Percentiles rank a stretch among this genome's conserved stretches.
phyloP scores from a whole-genome alignment of 2,797 vertebrate species.

The Coracias cyanogaster region DNA sequence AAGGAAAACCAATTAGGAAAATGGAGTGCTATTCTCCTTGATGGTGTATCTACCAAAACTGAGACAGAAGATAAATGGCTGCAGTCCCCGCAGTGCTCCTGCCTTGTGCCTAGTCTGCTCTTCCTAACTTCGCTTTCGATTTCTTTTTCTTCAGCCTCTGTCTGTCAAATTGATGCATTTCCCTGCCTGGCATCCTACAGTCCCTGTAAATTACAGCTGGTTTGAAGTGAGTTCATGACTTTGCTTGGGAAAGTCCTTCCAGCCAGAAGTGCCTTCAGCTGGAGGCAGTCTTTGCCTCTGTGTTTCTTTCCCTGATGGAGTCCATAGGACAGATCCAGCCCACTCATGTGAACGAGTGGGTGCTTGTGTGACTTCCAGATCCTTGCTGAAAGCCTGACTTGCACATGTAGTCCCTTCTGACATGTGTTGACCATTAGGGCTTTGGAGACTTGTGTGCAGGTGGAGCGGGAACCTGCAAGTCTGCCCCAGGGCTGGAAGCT shows the following conservation, averaged over 20 bases:
- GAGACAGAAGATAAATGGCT: neutral
- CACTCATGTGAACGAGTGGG: fast-evolving
- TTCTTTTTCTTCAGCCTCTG: slow-evolving; percentile 25
- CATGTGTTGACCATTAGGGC: neutral
- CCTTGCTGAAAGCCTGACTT: neutral
- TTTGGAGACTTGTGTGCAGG: neutral
- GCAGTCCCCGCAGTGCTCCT: neutral
- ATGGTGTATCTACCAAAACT: slow-evolving; percentile 11
- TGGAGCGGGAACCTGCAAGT: neutral
- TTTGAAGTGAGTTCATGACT: neutral
- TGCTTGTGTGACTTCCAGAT: neutral
- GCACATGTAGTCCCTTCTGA: fast-evolving
- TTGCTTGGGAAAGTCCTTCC: neutral
- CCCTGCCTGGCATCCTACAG: neutral
- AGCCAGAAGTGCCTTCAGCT: neutral
- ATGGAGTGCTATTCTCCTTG: slow-evolving; percentile 13
- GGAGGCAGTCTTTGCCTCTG: neutral
- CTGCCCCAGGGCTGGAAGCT: neutral
- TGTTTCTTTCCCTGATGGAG: neutral
- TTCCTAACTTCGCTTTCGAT: slow-evolving; percentile 24
- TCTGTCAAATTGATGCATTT: slow-evolving; percentile 68
- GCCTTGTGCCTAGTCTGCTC: neutral
- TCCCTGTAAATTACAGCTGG: slow-evolving; percentile 1
- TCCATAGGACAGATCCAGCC: neutral
- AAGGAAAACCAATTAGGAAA: slow-evolving; percentile 54